Base-by-base conservation (phyloP, 2,888 invertebrate genomes). In the Rhogogaster chlorosoma region DNA sequence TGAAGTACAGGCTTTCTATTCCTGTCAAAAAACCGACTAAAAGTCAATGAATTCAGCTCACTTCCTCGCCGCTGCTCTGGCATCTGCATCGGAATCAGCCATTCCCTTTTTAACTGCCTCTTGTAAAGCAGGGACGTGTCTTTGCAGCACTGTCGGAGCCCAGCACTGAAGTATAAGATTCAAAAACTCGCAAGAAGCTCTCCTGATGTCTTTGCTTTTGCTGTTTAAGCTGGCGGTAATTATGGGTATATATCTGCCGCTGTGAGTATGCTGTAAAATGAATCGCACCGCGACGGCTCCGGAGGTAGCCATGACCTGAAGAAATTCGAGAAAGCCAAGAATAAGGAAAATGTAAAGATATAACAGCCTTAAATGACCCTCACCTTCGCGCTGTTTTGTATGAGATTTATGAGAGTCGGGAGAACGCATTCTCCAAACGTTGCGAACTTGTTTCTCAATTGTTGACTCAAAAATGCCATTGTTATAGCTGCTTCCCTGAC, bases 401-500 rank as follows among this genome's bases (percentile, higher is more conserved):
- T 98, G 86, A 99, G 95, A 92, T 97, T 97, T 91, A 99, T 97
- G 42, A 99, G 94, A 89, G 96, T 96, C 87, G 97, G 97, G 77
- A 99, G 94, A 83, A 99, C 95, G 88, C 96, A 95, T 92, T 98
- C 97, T 67, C 97, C 97, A 94, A 98, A 97, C 91, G 96, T 97
- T 88, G 99, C 99, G 89, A 97, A 95, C 93, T 97, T 98, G 89
- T 95, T 96, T 85, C 97, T 96, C 84, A 99, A 93, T 82, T 96
- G 96, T 94, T 98, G 98, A 78, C 98, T 96, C 94, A 99, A 95
- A 94, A 96, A 99, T 64, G 99, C 98, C 89, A 99, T 96, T 0
- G 99, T 98, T 86, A 99, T 97, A 92, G 99, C 99, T 1, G 98
- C 98, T 93, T 99, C 99, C 77, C 99, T 95, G 0, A 99, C 99